A percentile compares a stretch with the other conserved stretches of the same genome.
Evolutionary conservation across 2,113 vertebrate species (phyloP).

Genomic region (Globicephala melas): DNA sequence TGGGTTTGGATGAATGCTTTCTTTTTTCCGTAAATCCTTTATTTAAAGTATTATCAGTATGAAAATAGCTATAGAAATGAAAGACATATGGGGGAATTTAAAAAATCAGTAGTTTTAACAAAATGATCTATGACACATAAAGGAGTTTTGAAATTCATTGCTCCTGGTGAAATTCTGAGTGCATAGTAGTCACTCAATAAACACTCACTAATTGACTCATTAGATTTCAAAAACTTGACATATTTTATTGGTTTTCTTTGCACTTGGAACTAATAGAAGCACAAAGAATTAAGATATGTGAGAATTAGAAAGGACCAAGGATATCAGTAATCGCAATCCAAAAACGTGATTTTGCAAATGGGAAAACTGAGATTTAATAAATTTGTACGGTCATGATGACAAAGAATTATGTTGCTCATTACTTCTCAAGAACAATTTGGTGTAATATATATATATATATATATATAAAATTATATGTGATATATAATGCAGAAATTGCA

Average conservation of each 20-base stretch:
- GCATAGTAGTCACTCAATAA: background rate
- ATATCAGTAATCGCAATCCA: background rate
- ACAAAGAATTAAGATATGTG: accelerated
- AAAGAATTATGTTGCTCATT: accelerated
- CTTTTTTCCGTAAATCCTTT: background rate
- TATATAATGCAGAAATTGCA: too few relatives aligned
- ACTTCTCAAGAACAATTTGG: background rate
- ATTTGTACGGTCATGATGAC: accelerated
- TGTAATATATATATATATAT: too few relatives aligned
- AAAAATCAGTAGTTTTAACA: background rate
- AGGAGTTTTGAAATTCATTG: background rate
- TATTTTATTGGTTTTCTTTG: background rate
- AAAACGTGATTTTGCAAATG: background rate
- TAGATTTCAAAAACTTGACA: background rate
- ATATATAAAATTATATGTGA: too few relatives aligned
- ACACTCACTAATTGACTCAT: background rate
- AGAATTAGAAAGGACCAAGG: background rate
- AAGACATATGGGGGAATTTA: background rate
- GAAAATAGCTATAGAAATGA: background rate
- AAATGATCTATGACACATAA: background rate
- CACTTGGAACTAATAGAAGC: background rate
- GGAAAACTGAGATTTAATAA: background rate
- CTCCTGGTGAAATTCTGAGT: background rate
- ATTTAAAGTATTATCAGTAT: background rate
- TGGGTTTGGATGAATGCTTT: background rate